Conservation (phyloP, 2,888 invertebrate species). For the Cosmorhoe ocellata region DNA sequence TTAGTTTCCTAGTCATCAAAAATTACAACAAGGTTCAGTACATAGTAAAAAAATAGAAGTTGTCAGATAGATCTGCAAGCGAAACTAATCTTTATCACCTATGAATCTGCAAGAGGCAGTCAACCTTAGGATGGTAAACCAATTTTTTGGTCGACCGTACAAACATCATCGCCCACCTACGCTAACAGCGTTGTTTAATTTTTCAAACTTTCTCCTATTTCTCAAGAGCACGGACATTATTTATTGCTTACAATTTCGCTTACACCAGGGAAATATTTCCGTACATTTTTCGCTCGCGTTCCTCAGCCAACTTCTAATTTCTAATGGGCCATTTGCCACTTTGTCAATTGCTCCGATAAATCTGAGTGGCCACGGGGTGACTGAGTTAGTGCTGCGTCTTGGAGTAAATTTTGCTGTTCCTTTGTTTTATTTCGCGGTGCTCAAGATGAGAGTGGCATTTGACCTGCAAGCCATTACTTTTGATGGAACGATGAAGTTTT, state of each 20-base stretch:
- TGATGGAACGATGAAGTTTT: slow-evolving; percentile 17
- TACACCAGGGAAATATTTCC: slow-evolving; percentile 72
- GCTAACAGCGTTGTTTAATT: slow-evolving; percentile 23
- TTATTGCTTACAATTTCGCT: slow-evolving; percentile 77
- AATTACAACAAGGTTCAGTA: too few species aligned
- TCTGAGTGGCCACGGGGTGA: slow-evolving; percentile 61
- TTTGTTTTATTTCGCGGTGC: slow-evolving; percentile 57
- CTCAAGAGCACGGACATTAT: slow-evolving; percentile 57
- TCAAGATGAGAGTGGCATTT: slow-evolving; percentile 16
- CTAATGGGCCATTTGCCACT: slow-evolving; percentile 83
- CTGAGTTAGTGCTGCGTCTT: slow-evolving; percentile 73
- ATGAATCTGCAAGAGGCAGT: too few species aligned
- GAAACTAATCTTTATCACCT: too few species aligned
- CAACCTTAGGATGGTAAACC: too few species aligned
- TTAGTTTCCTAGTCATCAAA: too few species aligned
- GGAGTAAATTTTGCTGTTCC: slow-evolving; percentile 69
- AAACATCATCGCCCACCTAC: too few species aligned
- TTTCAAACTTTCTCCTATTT: slow-evolving; percentile 39
- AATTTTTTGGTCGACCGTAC: too few species aligned
- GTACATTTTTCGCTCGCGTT: slow-evolving; percentile 71
- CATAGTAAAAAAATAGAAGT: too few species aligned
- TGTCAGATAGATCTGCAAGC: too few species aligned
- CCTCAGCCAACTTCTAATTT: slow-evolving; percentile 74
- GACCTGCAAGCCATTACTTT: slow-evolving; percentile 22
- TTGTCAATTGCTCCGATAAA: slow-evolving; percentile 83